A percentile compares a stretch with the other conserved stretches of the same genome.
These are phyloP conservation scores for Sebastes steindachneri DNA, from an alignment of 2,797 vertebrate genomes.

Conservation along the genomic window DNA sequence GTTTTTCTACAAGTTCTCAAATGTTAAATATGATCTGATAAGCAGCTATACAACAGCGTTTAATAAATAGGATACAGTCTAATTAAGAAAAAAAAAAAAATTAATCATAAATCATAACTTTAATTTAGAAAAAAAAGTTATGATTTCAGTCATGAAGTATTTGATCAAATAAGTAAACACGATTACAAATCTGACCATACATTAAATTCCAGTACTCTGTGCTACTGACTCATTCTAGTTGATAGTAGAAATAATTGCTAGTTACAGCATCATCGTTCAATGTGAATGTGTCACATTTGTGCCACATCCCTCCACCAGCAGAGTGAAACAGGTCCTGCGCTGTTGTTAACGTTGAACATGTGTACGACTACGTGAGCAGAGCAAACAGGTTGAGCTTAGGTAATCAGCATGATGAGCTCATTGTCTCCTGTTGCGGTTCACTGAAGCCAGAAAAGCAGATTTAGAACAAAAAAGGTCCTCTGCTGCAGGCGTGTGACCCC, in stretches of 20 bases:
- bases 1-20: background rate
- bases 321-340: background rate
- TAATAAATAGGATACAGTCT: background rate
- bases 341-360: background rate
- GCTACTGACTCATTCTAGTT: background rate
- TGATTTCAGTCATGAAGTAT: background rate
- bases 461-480: constrained; percentile 41
- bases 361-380: constrained; percentile 22
- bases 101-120: too few species aligned
- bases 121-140: background rate
- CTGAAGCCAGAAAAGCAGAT: constrained; percentile 56
- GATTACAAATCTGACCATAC: background rate
- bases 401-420: constrained; percentile 56
- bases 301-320: background rate
- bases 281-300: background rate
- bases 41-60: background rate
- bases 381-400: constrained; percentile 24
- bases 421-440: constrained; percentile 48
- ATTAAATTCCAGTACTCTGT: background rate
- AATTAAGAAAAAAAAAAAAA: background rate
- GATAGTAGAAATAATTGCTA: background rate
- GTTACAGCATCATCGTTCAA: background rate
- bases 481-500: constrained; percentile 39
- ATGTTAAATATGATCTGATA: background rate
- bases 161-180: background rate